phyloP scores from a whole-genome alignment of 53 echinoderm and acorn worm species.

The Hippasteria phrygiana region DNA sequence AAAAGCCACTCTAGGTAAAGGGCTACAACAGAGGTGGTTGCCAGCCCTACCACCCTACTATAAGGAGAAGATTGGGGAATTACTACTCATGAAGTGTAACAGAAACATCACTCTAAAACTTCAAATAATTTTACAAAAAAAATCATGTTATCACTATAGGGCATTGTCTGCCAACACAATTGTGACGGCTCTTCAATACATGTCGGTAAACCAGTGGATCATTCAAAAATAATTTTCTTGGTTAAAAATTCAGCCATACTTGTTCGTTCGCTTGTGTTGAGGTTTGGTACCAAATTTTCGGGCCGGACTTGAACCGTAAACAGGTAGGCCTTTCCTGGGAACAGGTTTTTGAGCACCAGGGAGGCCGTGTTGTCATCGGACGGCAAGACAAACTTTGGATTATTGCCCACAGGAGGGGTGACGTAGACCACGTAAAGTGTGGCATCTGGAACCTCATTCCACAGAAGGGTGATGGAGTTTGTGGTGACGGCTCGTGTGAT shows the following conservation, averaged over 20 bases:
- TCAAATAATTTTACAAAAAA: no score
- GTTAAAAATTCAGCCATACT: not conserved
- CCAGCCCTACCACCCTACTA: no score
- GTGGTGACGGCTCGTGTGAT: conserved; percentile 35
- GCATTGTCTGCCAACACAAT: no score
- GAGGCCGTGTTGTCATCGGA: conserved; percentile 28
- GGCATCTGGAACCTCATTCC: conserved; percentile 51
- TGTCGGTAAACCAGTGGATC: not conserved
- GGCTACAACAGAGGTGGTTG: no score
- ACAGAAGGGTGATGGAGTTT: conserved; percentile 44
- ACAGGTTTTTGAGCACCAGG: conserved; percentile 28
- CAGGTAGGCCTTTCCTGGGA: conserved; percentile 17
- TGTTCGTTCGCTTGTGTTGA: conserved; percentile 28
- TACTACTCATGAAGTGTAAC: no score
- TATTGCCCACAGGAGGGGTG: conserved; percentile 17
- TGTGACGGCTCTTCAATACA: no score
- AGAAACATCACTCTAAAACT: no score
- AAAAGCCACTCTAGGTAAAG: no score
- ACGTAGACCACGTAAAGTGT: conserved; percentile 13
- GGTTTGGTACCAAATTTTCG: not conserved
- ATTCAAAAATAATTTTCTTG: not conserved
- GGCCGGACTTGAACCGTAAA: conserved; percentile 28
- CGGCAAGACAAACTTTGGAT: not conserved
- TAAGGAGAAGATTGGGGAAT: no score
- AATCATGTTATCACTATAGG: no score